phyloP scores from a whole-genome alignment of 2,113 vertebrate genomes.

The Prunella fulvescens region DNA sequence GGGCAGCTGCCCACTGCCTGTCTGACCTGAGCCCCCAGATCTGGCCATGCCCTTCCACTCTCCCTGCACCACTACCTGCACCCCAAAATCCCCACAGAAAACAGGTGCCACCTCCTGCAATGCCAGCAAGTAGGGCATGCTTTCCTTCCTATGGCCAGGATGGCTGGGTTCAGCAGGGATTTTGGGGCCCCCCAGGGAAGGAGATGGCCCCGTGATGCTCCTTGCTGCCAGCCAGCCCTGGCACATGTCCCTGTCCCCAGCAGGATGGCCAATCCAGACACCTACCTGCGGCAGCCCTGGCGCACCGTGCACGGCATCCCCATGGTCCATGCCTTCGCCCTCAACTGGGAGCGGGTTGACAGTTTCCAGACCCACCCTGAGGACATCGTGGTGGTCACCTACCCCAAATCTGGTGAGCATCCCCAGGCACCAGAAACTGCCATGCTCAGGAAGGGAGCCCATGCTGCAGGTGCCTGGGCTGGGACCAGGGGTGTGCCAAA shows the following conservation, averaged over 20 bases:
- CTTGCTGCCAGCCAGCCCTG: fast-evolving
- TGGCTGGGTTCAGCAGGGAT: neutral
- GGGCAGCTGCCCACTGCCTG: neutral
- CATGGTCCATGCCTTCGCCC: slow-evolving; percentile 34
- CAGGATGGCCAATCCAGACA: neutral
- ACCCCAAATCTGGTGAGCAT: slow-evolving; percentile 74
- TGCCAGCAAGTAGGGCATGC: neutral
- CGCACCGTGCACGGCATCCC: slow-evolving; percentile 12
- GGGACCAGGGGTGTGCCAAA: fast-evolving
- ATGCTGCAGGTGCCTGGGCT: neutral
- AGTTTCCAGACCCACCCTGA: slow-evolving; percentile 53
- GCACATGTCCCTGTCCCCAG: fast-evolving
- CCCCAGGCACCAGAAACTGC: neutral
- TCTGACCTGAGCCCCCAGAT: neutral
- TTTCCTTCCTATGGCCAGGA: neutral
- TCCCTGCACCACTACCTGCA: fast-evolving
- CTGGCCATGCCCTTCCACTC: fast-evolving
- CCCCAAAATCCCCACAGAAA: neutral
- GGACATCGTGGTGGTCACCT: slow-evolving; percentile 70
- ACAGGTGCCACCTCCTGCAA: too few relatives aligned
- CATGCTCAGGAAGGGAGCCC: neutral
- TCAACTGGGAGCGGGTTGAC: slow-evolving; percentile 54
- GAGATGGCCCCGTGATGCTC: fast-evolving
- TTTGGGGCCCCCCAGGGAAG: neutral
- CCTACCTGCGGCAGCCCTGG: slow-evolving; percentile 38